Evolutionary conservation across 2,888 invertebrate genomes (phyloP), one percentile per base, ranked within the genome.

Genomic region (Thera obeliscata): DNA sequence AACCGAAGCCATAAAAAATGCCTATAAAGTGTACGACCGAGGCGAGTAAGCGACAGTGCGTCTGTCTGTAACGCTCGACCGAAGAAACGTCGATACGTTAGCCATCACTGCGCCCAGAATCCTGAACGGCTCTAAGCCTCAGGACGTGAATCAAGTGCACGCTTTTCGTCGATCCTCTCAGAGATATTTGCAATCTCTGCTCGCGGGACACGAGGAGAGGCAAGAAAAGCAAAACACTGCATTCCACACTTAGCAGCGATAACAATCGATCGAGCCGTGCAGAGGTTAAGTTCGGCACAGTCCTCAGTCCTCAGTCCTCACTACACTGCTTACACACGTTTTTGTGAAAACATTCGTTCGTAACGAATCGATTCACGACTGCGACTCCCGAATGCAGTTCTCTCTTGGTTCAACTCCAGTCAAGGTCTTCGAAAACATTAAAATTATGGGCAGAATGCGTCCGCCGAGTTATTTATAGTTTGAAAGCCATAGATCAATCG

Each of bases 21-120:
- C 82, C 79, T 80, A 82, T 80, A 78, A 81, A 87, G 87, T 87
- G 87, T 84, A 82, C 79, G 83, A 83, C 78, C 76, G 73, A 76
- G 79, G 78, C 74, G 80, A 80, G 83, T 79, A 80, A 77, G 76
- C 83, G 83, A 83, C 87, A 80, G 81, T 81, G 83, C 82, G 84
- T 79, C 83, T 80, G 82, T 79, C 83, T 75, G 81, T 75, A 78
- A 82, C 87, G 86, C 84, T 82, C 77, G 78, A 80, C 71, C 81
- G 77, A 79, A 82, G 77, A 83, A 84, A 89, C 87, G 85, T 89
- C 89, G 84, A 88, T 89, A 89, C 87, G 75, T 2, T 43, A 63
- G 68, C 73, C 76, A 75, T 78, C 69, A 77, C 71, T 69, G 69
- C 71, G 74, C 71, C 61, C 61, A 64, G 58, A 67, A 56, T 69